These are phyloP conservation scores for Eilema depressum DNA, from an alignment of 2,888 invertebrate species.

Conservation along the genomic window DNA sequence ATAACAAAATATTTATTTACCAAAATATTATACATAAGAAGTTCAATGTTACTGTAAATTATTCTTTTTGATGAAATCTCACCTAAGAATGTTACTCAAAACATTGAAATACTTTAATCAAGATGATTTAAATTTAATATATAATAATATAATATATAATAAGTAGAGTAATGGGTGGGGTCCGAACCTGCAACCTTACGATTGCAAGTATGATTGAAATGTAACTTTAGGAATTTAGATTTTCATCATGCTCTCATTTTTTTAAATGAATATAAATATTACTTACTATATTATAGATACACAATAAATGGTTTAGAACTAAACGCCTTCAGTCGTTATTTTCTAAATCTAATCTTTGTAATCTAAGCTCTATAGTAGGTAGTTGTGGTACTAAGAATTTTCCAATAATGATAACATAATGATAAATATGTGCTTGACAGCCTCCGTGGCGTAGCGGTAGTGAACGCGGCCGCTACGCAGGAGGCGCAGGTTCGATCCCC, in stretches of 20 bases:
- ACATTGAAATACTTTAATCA: neutral
- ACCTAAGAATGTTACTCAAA: neutral
- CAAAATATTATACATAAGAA: neutral
- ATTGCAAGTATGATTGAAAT: neutral
- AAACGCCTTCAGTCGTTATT: neutral
- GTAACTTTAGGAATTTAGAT: neutral
- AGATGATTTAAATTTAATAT: neutral
- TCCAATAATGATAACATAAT: neutral
- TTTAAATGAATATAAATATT: neutral
- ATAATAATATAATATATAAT: neutral
- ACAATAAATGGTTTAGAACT: neutral
- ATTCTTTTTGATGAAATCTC: neutral
- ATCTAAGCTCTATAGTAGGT: too few relatives aligned
- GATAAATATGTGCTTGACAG: too few relatives aligned
- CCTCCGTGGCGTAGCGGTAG: too few relatives aligned
- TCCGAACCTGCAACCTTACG: neutral
- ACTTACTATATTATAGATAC: neutral
- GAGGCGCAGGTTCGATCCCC: too few relatives aligned
- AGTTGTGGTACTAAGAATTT: neutral
- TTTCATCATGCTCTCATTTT: neutral
- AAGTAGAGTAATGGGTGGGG: constrained; percentile 1
- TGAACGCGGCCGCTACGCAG: too few relatives aligned
- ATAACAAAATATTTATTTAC: neutral
- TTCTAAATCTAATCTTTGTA: too few relatives aligned
- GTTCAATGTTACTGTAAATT: neutral